phyloP scores from a whole-genome alignment of 1,140 invertebrate genomes.

The Tigriopus japonicus region DNA sequence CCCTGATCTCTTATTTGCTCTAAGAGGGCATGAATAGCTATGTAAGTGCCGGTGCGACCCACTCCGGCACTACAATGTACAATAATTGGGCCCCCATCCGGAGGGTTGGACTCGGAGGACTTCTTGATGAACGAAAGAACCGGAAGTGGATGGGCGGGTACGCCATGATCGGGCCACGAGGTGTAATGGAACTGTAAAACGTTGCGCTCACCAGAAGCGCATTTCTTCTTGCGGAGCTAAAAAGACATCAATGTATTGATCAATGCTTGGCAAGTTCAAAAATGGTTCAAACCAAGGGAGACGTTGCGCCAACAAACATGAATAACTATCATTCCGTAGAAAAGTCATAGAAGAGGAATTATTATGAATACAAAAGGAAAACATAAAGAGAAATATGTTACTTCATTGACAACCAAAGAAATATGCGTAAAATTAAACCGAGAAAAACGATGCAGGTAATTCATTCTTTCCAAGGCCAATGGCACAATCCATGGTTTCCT shows the following conservation, averaged over 20 bases:
- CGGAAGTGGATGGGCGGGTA: slow-evolving; percentile 82
- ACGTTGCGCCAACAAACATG: too few species aligned
- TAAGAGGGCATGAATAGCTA: slow-evolving; percentile 26
- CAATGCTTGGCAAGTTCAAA: slow-evolving; percentile 32
- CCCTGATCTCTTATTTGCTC: slow-evolving; percentile 22
- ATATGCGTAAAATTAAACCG: too few species aligned
- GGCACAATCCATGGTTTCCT: neutral
- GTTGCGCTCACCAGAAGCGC: slow-evolving; percentile 39
- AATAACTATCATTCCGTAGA: too few species aligned
- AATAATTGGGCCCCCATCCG: slow-evolving; percentile 71
- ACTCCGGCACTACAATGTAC: slow-evolving; percentile 54
- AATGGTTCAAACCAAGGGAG: too few species aligned
- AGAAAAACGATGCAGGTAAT: too few species aligned
- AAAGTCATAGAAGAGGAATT: too few species aligned
- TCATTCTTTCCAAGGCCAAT: too few species aligned
- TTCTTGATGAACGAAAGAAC: slow-evolving; percentile 84
- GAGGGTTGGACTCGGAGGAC: slow-evolving; percentile 62
- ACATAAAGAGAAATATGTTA: too few species aligned
- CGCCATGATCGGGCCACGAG: slow-evolving; percentile 91
- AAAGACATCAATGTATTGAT: slow-evolving; percentile 45
- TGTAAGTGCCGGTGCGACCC: slow-evolving; percentile 27
- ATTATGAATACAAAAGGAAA: too few species aligned
- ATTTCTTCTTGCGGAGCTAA: slow-evolving; percentile 7
- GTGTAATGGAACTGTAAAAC: slow-evolving; percentile 93
- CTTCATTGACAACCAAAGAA: too few species aligned